phyloP scores from a whole-genome alignment of 2,113 vertebrate species.

The Patagioenas fasciata region DNA sequence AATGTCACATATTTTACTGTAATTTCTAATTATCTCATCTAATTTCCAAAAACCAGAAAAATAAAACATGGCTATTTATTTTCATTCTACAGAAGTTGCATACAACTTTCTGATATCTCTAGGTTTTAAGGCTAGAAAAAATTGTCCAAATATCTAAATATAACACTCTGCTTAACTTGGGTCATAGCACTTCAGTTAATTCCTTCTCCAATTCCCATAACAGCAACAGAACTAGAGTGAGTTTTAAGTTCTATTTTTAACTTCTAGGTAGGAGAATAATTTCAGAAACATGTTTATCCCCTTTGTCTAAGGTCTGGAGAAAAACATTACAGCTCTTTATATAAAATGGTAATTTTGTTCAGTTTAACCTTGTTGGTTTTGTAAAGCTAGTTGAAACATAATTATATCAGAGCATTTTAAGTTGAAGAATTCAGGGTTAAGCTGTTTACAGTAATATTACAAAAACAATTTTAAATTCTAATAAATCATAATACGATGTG shows the following conservation, averaged over 20 bases:
- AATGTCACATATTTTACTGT: background rate
- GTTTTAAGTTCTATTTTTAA: background rate
- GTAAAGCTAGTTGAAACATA: background rate
- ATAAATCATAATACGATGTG: background rate
- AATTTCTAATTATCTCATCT: background rate
- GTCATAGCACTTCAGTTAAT: slow-evolving; percentile 20
- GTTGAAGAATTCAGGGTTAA: background rate
- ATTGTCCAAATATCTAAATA: background rate
- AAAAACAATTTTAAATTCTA: background rate
- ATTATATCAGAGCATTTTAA: background rate
- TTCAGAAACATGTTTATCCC: background rate
- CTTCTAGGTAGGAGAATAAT: background rate
- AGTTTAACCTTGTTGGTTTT: background rate
- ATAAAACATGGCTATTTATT: background rate
- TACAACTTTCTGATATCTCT: background rate
- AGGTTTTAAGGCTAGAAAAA: background rate
- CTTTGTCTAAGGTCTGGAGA: background rate
- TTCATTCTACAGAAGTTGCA: background rate
- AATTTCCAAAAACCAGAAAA: background rate
- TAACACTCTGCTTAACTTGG: background rate
- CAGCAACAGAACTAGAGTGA: background rate
- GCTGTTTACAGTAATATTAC: background rate
- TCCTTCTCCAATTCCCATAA: slow-evolving; percentile 1
- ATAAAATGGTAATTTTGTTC: background rate
- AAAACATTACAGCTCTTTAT: background rate